phyloP scores from a whole-genome alignment of 2,113 vertebrate genomes.

The Mormoops blainvillei region DNA sequence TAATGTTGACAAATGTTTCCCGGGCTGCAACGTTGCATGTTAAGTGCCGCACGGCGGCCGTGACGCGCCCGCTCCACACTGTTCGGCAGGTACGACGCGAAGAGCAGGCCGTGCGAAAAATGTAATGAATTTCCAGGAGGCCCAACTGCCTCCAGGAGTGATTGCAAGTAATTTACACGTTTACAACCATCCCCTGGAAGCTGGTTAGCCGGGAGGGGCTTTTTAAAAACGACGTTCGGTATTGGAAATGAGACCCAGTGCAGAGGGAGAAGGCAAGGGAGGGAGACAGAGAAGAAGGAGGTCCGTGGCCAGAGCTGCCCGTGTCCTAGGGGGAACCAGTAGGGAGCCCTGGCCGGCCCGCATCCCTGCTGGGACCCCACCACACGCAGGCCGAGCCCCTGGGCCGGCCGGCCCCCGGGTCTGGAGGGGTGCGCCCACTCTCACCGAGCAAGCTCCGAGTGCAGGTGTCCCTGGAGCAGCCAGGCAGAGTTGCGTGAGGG shows the following conservation, averaged over 20 bases:
- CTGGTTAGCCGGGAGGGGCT: conserved; percentile 7
- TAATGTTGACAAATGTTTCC: conserved; percentile 72
- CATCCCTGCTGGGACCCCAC: fast-evolving
- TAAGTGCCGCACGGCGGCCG: conserved; percentile 63
- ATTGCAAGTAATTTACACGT: conserved; percentile 60
- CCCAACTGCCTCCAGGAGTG: conserved; percentile 52
- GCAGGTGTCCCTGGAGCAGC: fast-evolving
- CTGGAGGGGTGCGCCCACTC: neutral
- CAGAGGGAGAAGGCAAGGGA: neutral
- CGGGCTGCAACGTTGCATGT: conserved; percentile 66
- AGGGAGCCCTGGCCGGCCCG: neutral
- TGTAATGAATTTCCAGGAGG: conserved; percentile 67
- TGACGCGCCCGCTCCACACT: conserved; percentile 40
- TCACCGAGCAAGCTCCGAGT: neutral
- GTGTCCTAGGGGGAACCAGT: too few relatives aligned
- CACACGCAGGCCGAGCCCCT: neutral
- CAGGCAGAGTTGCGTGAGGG: fast-evolving
- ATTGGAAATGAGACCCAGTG: neutral
- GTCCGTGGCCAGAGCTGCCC: neutral
- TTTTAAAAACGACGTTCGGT: neutral
- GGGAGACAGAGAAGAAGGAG: neutral
- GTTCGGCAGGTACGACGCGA: conserved; percentile 50
- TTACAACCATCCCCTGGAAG: conserved; percentile 39
- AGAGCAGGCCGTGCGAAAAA: conserved; percentile 57
- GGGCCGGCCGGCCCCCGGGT: neutral